Conservation (phyloP, 2,797 vertebrate species). For the Clarias fuscus region DNA sequence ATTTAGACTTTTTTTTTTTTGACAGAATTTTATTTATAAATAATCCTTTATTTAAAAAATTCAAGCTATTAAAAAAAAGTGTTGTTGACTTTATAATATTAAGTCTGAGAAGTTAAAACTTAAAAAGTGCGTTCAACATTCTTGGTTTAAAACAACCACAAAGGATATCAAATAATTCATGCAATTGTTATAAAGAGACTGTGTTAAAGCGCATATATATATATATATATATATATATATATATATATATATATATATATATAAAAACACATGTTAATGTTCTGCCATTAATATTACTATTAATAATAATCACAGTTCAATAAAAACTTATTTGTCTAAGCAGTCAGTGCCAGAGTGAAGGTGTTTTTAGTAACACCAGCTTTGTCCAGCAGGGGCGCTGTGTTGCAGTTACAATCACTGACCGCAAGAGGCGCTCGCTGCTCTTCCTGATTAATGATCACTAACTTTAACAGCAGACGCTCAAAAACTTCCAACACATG, state of each 20-base stretch:
- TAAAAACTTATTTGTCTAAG: too few relatives aligned
- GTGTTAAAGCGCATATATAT: background rate
- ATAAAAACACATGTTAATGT: too few relatives aligned
- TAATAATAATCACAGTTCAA: too few relatives aligned
- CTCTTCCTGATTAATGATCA: constrained; percentile 5
- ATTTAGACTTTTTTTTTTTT: background rate
- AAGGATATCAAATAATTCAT: too few relatives aligned
- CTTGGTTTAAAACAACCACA: background rate
- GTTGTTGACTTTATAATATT: background rate
- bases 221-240: too few relatives aligned
- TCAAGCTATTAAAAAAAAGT: background rate
- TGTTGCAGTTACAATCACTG: background rate
- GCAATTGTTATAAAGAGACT: too few relatives aligned
- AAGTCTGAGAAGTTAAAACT: background rate
- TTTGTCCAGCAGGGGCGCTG: background rate
- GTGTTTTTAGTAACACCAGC: too few relatives aligned
- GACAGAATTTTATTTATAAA: background rate
- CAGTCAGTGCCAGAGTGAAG: too few relatives aligned
- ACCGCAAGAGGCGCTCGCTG: constrained; percentile 6
- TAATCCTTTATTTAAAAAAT: background rate
- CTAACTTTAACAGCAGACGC: background rate
- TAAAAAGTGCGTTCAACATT: background rate
- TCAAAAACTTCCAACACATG: background rate
- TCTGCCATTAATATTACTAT: too few relatives aligned
- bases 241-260: too few relatives aligned